Conservation (phyloP, 35 echinoderm and acorn worm genomes). For the Stichopus chloronotus region DNA sequence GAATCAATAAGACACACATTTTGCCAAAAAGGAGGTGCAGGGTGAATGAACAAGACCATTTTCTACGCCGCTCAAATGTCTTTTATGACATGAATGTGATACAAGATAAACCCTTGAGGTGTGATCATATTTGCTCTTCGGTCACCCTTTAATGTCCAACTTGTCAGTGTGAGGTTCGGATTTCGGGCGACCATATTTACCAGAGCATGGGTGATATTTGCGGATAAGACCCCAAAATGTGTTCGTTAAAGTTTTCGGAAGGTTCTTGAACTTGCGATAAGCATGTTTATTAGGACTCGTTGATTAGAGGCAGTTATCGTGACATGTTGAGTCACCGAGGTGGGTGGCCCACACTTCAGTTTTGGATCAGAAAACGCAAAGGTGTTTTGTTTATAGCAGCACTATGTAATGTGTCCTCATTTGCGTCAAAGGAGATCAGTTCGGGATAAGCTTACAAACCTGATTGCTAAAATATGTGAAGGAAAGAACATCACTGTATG, state of each 20-base stretch:
- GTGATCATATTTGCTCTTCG: neutral
- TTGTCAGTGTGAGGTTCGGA: neutral
- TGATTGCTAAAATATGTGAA: neutral
- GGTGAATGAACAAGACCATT: neutral
- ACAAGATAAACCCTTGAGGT: neutral
- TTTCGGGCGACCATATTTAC: neutral
- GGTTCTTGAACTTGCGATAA: constrained; percentile 57
- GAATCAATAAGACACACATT: too few relatives aligned
- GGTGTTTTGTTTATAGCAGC: neutral
- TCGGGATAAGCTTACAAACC: neutral
- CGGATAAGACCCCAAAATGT: constrained; percentile 10
- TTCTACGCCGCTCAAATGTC: neutral
- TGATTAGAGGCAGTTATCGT: constrained; percentile 17
- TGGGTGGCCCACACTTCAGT: constrained; percentile 39
- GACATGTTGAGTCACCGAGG: constrained; percentile 4
- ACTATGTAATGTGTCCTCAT: neutral
- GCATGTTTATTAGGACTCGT: constrained; percentile 35
- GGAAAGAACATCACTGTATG: too few relatives aligned
- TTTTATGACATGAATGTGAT: neutral
- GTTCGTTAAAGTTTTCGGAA: constrained; percentile 5
- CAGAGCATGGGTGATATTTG: neutral
- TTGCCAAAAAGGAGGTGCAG: neutral
- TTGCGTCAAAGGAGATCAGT: neutral
- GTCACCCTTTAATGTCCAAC: neutral
- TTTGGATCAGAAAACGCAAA: neutral